A percentile compares a stretch with the other conserved stretches of the same genome.
phyloP scores from a whole-genome alignment of 2,797 vertebrate genomes.

The Rachycentron canadum region DNA sequence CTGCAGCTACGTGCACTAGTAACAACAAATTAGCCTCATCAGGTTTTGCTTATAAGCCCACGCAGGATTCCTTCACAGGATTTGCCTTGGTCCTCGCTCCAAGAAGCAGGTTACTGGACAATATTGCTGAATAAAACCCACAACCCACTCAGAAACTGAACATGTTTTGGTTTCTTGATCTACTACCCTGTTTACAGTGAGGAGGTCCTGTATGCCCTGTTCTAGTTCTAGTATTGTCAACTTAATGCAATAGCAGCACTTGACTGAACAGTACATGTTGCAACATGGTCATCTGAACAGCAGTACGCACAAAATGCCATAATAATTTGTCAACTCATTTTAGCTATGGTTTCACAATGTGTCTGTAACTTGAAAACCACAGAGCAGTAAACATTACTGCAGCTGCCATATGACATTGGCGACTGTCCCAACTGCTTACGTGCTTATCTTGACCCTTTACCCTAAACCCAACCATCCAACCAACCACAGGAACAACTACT shows the following conservation, averaged over 20 bases:
- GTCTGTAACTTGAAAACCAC: constrained; percentile 27
- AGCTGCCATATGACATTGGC: constrained; percentile 36
- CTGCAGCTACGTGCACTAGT: not conserved
- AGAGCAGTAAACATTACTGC: not conserved
- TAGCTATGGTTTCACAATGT: constrained; percentile 26
- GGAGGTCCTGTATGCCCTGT: not conserved
- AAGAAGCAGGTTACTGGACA: not conserved
- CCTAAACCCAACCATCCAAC: constrained; percentile 31
- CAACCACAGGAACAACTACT: constrained; percentile 41
- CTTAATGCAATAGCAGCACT: not conserved
- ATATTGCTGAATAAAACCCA: not conserved
- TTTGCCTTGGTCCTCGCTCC: not conserved
- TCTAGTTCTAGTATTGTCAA: no score
- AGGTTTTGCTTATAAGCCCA: not conserved
- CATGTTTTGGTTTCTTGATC: no score
- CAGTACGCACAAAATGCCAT: constrained; percentile 14
- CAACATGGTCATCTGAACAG: not conserved
- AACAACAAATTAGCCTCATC: not conserved
- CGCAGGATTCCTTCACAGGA: not conserved
- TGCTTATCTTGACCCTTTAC: constrained; percentile 24
- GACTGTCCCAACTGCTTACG: constrained; percentile 14
- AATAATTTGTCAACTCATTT: constrained; percentile 21
- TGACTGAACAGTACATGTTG: not conserved
- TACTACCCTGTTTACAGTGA: not conserved
- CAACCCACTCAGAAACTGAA: not conserved